Base-by-base conservation (phyloP, 2,113 vertebrate species). In the Herpetotheres cachinnans region DNA sequence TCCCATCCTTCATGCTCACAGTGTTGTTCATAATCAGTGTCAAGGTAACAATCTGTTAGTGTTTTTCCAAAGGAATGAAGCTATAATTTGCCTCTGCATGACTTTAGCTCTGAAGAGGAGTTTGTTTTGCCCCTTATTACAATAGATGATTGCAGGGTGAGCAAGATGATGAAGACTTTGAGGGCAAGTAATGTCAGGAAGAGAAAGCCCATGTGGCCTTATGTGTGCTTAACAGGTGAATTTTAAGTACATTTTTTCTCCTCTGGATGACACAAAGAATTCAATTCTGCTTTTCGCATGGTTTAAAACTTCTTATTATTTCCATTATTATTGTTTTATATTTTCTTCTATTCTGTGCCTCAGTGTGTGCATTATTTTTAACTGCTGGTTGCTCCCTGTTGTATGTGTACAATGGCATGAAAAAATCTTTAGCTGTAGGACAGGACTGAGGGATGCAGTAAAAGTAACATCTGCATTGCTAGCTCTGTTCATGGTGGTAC, bases 1-100 rank as follows among this genome's bases (percentile, higher is more conserved):
- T 78, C 72, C 72, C 40, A 7, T 49, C 56, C 61, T 82, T 79
- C 10, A 8, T 80, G 47, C 30, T 83, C 30, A 38, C 6, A 11
- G 52, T 71, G 80, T 67, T 78, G 72, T 19, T 94, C 89, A 54
- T 56, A 77, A 50, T 82, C 83, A 72, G 56, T 54, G 73, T 93
- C 80, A 69, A 91, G 94, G 94, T 93, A 96, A 80, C 42, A 74
- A 94, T 95, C 88, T 94, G 63, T n/a, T 54, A 19, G 56, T 93
- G 86, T 73, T 93, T 95, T 95, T 90, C 62, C 93, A 80, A 69
- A 93, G 86, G 42, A 93, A 89, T 86, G 55, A 83, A 94, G 36
- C 38, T 85, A 71, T 73, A 76, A 73, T 93, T 93, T 95, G 90
- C 81, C n/a, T 87, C 54, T 85, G 49, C 81, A 61, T 89, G 65